A percentile compares a stretch with the other conserved stretches of the same genome.
phyloP scores from a whole-genome alignment of 37 sponge, comb jelly and placozoan genomes.

The Haliclona indistincta region DNA sequence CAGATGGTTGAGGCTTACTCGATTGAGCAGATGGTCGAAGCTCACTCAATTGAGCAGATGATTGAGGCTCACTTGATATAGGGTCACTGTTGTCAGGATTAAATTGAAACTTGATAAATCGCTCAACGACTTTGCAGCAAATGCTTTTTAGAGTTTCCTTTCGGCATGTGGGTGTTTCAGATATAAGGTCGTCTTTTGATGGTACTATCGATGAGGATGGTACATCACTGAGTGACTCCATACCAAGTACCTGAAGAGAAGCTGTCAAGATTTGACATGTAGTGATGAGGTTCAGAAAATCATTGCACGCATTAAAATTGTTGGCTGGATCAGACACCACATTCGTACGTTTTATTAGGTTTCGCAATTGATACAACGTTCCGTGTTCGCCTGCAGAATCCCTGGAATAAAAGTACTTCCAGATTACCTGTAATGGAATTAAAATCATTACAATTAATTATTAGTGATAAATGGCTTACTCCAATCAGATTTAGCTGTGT shows the following conservation, averaged over 20 bases:
- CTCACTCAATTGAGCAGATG: too few species aligned
- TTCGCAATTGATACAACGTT: slow-evolving; percentile 31
- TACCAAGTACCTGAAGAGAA: slow-evolving; percentile 6
- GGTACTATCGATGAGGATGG: slow-evolving; percentile 15
- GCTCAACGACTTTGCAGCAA: too few species aligned
- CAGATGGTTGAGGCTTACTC: too few species aligned
- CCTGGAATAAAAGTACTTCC: slow-evolving; percentile 33
- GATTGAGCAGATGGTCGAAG: too few species aligned
- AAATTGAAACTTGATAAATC: too few species aligned
- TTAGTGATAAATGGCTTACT: not conserved
- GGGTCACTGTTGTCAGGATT: too few species aligned
- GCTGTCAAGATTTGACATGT: slow-evolving; percentile 18
- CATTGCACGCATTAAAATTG: slow-evolving; percentile 38
- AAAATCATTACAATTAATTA: not conserved
- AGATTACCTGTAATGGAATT: slow-evolving; percentile 7
- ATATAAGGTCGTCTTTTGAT: too few species aligned
- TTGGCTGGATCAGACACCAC: slow-evolving; percentile 12
- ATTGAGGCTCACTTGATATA: not conserved
- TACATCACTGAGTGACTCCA: slow-evolving; percentile 18
- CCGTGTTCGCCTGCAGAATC: slow-evolving; percentile 33
- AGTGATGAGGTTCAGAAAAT: slow-evolving; percentile 15
- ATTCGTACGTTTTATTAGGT: slow-evolving; percentile 15
- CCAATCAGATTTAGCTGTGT: slow-evolving; percentile 6
- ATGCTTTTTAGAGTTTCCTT: too few species aligned
- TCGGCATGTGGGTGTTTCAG: too few species aligned